A percentile compares a stretch with the other conserved stretches of the same genome.
phyloP scores from a whole-genome alignment of 1,140 invertebrate species.

The Rhyacophila brunnea region DNA sequence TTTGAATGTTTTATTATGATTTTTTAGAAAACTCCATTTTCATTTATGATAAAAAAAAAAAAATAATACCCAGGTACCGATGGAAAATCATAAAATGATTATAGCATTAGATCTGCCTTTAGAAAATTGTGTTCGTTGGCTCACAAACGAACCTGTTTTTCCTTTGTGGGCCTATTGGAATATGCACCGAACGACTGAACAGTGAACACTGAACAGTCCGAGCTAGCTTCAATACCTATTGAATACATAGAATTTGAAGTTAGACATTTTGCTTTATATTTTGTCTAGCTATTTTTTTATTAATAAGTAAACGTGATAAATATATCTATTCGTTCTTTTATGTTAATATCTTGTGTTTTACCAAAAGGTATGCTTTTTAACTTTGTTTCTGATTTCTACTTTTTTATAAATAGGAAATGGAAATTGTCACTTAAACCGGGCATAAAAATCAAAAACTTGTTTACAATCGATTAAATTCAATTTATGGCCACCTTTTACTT shows the following conservation, averaged over 20 bases:
- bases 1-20: no score
- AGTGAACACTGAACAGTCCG: no score
- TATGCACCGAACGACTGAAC: no score
- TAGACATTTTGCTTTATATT: slow-evolving; percentile 22
- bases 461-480: slow-evolving; percentile 23
- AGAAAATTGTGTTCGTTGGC: no score
- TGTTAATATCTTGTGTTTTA: background rate
- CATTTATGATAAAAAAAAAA: no score
- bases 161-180: no score
- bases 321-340: background rate
- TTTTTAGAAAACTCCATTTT: no score
- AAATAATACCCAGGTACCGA: no score
- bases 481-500: background rate
- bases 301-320: slow-evolving; percentile 2
- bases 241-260: slow-evolving; percentile 25
- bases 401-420: no score
- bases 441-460: slow-evolving; percentile 16
- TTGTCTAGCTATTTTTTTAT: slow-evolving; percentile 19
- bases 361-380: background rate
- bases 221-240: background rate
- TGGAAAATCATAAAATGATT: no score
- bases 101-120: no score
- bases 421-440: slow-evolving; percentile 12
- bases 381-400: background rate
- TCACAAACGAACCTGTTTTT: no score